Conservation (phyloP, 2,113 vertebrate species). For the Melospiza georgiana region DNA sequence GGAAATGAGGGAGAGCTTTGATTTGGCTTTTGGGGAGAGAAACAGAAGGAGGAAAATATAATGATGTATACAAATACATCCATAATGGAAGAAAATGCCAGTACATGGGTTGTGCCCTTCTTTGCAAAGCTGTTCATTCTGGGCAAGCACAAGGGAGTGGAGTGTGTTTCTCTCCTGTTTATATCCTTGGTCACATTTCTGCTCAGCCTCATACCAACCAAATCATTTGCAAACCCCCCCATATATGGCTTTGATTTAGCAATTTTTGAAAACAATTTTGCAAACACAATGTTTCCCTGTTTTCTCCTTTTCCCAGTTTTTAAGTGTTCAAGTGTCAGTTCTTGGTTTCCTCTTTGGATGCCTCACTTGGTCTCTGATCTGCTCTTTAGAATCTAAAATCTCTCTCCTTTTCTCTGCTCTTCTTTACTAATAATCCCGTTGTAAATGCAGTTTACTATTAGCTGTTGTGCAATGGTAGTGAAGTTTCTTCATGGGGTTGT, state of each 20-base stretch:
- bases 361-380: not conserved
- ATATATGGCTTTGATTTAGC: not conserved
- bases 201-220: not conserved
- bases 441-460: not conserved
- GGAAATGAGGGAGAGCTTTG: not conserved
- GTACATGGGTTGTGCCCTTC: not conserved
- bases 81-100: not conserved
- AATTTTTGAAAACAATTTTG: not conserved
- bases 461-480: not conserved
- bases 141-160: not conserved
- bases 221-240: rapidly evolving
- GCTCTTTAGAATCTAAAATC: not conserved
- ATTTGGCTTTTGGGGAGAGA: not conserved
- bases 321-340: not conserved
- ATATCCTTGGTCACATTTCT: not conserved
- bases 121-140: not conserved
- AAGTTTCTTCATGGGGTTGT: not conserved
- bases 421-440: not conserved
- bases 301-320: not conserved
- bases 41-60: not conserved
- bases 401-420: not conserved
- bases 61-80: not conserved
- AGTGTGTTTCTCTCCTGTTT: not conserved
- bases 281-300: not conserved
- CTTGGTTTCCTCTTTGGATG: not conserved